Evolutionary conservation across 2,888 invertebrate genomes (phyloP), one percentile per base, ranked within the genome.

Genomic region (Meiosimyza platycephala): DNA sequence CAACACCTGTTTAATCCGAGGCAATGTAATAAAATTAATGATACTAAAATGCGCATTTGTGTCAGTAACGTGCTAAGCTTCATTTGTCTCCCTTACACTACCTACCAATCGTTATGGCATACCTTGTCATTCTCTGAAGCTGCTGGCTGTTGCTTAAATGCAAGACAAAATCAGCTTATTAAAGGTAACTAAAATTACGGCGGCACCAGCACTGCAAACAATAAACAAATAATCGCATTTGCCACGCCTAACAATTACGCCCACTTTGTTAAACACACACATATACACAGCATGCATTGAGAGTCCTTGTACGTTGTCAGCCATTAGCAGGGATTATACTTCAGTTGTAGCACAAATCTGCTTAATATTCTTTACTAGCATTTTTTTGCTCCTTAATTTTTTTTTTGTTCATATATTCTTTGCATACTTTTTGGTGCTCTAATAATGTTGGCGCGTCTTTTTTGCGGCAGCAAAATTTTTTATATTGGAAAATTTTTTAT

Each of bases 11-110:
- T 69, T 59, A 69, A 69, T 59, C 60, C 59, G 9, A 40, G 40
- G 68, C 69, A 69, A 50, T 50, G 51, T 69, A 69, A 69, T 69
- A 62, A 69, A 69, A 69, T 69, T 62, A 69, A 62, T 62, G 69
- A 69, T 33, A 62, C 60, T 62, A 51, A 69, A 69, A 52, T 51
- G 28, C 60, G 51, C 40, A 52, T 60, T n/a, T 33, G 40, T 47
- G 12, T 52, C 66, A 54, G 52, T 55, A 18, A 9, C 40, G 55
- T 16, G 67, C 47, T 48, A 16, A 13, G 6, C 47, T 12, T 63
- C 2, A 47, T 5, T 1, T n/a, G 11, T n/a, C 12, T 47, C 48
- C 9, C 40, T 40, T 6, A 9, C 40, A 40, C 6, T 9, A 9
- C 40, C 9, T 9, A 7, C 40, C n/a, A n/a, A n/a, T n/a, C 1